Percentiles rank a stretch among this genome's conserved stretches.
phyloP scores from a whole-genome alignment of 1,140 invertebrate genomes.

The Heterodera schachtii region DNA sequence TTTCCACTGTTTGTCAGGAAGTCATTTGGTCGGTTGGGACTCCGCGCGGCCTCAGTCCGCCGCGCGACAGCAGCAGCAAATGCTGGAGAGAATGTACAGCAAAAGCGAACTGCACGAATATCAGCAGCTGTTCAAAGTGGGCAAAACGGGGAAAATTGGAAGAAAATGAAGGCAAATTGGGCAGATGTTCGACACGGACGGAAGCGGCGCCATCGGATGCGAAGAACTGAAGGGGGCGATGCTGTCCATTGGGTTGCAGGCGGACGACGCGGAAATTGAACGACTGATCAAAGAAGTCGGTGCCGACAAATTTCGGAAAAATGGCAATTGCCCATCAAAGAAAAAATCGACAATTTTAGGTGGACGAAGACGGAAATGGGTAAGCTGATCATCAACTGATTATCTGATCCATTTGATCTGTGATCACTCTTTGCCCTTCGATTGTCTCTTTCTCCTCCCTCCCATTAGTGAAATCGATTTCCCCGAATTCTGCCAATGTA shows the following conservation, averaged over 20 bases:
- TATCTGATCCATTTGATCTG: background rate
- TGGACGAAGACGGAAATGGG: slow-evolving; percentile 65
- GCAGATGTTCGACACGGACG: slow-evolving; percentile 64
- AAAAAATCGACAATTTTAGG: slow-evolving; percentile 41
- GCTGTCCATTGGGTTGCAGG: slow-evolving; percentile 57
- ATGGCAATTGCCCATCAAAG: background rate
- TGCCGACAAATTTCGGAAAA: background rate
- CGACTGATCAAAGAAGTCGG: slow-evolving; percentile 59
- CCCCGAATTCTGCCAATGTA: slow-evolving; percentile 64
- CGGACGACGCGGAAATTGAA: slow-evolving; percentile 58
- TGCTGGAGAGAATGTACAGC: slow-evolving; percentile 31
- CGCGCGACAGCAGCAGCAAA: slow-evolving; percentile 25
- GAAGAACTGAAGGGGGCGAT: slow-evolving; percentile 63
- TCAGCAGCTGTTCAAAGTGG: slow-evolving; percentile 54
- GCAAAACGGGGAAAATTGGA: background rate
- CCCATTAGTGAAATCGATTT: slow-evolving; percentile 59
- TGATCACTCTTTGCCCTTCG: background rate
- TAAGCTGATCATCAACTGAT: background rate
- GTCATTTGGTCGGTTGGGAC: slow-evolving; percentile 28
- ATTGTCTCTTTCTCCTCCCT: background rate
- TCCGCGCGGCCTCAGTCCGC: slow-evolving; percentile 24
- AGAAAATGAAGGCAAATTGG: background rate
- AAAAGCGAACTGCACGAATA: slow-evolving; percentile 49
- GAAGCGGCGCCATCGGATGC: slow-evolving; percentile 62
- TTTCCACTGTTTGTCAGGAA: background rate